Percentiles rank a stretch among this genome's conserved stretches.
Evolutionary conservation across 1,140 invertebrate species (phyloP).

Genomic region (Papilio aristodemus): DNA sequence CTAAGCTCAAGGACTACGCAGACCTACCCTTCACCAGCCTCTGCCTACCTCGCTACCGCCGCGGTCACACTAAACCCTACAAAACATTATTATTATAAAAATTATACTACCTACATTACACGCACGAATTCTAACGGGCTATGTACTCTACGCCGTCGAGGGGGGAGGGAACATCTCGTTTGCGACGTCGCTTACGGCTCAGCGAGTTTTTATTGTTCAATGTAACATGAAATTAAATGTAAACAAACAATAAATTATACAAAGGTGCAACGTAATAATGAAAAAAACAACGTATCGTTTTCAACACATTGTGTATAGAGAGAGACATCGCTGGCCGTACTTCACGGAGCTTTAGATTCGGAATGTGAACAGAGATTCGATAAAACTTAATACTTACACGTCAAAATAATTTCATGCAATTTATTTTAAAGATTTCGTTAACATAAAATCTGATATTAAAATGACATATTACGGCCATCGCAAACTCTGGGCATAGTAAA

Average conservation of each 20-base stretch:
- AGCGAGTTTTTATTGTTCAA: not conserved
- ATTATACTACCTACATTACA: slow-evolving; percentile 55
- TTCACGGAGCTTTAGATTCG: not conserved
- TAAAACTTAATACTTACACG: not conserved
- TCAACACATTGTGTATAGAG: too few species aligned
- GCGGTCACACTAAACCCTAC: slow-evolving; percentile 20
- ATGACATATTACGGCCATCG: not conserved
- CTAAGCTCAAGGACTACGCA: not conserved
- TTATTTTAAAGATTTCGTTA: not conserved
- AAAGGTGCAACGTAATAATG: too few species aligned
- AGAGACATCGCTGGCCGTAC: too few species aligned
- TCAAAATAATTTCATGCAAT: not conserved
- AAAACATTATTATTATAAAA: slow-evolving; percentile 46
- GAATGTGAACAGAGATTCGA: not conserved
- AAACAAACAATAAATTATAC: not conserved
- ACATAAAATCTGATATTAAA: slow-evolving; percentile 5
- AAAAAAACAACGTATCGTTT: too few species aligned
- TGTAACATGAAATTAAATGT: not conserved
- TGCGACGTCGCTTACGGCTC: not conserved
- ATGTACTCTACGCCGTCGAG: not conserved
- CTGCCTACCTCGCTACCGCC: not conserved
- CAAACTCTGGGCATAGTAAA: not conserved
- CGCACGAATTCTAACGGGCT: slow-evolving; percentile 40
- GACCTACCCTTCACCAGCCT: too few species aligned
- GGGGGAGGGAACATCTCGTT: not conserved